Conservation (phyloP, 1,140 invertebrate genomes). For the Trialeurodes vaporariorum region DNA sequence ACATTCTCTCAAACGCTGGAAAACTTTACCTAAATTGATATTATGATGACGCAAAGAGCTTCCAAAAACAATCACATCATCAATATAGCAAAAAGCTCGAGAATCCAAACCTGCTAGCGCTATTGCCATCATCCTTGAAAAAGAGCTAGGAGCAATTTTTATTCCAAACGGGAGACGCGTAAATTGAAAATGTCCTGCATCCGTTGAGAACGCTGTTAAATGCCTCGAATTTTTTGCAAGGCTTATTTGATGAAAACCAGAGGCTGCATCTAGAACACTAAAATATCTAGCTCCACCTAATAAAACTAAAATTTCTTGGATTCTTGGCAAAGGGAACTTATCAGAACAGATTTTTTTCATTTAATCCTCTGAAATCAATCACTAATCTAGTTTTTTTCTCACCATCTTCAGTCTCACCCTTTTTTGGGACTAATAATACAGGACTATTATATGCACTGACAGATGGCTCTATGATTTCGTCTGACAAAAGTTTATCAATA, state of each 20-base stretch:
- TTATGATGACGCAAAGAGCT: not conserved
- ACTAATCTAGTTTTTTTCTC: constrained; percentile 19
- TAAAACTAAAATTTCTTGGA: constrained; percentile 35
- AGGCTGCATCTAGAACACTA: constrained; percentile 36
- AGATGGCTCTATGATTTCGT: constrained; percentile 14
- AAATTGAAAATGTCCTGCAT: not conserved
- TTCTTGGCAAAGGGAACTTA: constrained; percentile 40
- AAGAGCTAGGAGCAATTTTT: not conserved
- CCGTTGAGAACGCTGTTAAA: not conserved
- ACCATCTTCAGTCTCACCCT: not conserved
- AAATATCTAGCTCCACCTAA: constrained; percentile 35
- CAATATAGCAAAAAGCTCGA: not conserved
- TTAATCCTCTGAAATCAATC: constrained; percentile 22
- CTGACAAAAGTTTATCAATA: constrained; percentile 21
- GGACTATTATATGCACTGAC: constrained; percentile 13
- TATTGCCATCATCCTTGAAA: not conserved
- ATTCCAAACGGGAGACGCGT: not conserved
- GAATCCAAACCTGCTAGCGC: not conserved
- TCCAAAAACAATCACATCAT: not conserved
- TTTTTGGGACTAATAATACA: constrained; percentile 15
- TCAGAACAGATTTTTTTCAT: constrained; percentile 28
- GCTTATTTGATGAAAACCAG: constrained; percentile 40
- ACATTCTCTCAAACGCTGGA: not conserved
- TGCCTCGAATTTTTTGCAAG: not conserved
- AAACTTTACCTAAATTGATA: not conserved